Conservation (phyloP, 1,140 invertebrate species). For the Aphaenogaster floridana region DNA sequence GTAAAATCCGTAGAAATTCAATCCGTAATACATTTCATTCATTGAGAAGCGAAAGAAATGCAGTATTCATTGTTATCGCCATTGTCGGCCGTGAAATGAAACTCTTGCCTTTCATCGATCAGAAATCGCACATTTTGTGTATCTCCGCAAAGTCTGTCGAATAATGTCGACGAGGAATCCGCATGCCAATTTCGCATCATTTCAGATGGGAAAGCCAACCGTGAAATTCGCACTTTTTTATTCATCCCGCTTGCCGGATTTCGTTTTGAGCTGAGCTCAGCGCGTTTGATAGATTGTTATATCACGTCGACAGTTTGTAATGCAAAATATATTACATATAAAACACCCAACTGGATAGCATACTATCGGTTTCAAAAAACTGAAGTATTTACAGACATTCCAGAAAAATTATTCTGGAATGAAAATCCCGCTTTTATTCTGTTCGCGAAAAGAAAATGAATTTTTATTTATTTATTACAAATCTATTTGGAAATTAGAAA, state of each 20-base stretch:
- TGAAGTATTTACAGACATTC: background rate
- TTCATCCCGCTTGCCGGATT: slow-evolving; percentile 32
- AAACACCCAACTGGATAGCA: background rate
- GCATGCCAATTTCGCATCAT: slow-evolving; percentile 46
- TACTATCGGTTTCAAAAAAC: background rate
- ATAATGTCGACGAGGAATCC: slow-evolving; percentile 40
- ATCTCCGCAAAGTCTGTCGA: slow-evolving; percentile 31
- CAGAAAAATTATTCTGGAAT: background rate
- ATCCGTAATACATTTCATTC: slow-evolving; percentile 41
- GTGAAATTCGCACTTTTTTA: slow-evolving; percentile 54
- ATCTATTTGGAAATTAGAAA: background rate
- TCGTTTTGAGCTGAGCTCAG: slow-evolving; percentile 35
- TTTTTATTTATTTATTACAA: slow-evolving; percentile 5
- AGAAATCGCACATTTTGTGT: slow-evolving; percentile 41
- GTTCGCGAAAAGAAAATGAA: background rate
- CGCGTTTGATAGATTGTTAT: slow-evolving; percentile 43
- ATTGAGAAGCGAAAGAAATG: background rate
- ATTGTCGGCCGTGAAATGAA: slow-evolving; percentile 40
- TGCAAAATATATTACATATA: slow-evolving; percentile 27
- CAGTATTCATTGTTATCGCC: slow-evolving; percentile 35
- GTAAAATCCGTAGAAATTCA: slow-evolving; percentile 28
- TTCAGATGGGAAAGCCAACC: slow-evolving; percentile 25
- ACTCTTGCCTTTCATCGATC: slow-evolving; percentile 38
- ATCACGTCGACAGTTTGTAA: slow-evolving; percentile 31
- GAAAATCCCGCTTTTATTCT: background rate